These are phyloP conservation scores for Seira musarum DNA, from an alignment of 2,888 invertebrate genomes.

Conservation along the genomic window DNA sequence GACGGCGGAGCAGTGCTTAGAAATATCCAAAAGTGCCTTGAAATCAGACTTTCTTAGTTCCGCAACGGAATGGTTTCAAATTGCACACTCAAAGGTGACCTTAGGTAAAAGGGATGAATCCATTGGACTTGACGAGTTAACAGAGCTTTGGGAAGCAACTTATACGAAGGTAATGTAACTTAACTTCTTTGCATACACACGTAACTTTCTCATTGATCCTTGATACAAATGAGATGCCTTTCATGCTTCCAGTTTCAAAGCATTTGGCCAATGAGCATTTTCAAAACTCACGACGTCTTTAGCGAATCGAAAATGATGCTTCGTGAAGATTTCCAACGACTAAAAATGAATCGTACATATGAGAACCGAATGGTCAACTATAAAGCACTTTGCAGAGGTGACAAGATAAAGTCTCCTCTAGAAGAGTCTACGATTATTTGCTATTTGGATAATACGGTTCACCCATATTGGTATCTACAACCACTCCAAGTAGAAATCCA, in stretches of 20 bases:
- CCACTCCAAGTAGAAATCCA: conserved; percentile 45
- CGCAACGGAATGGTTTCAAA: conserved; percentile 50
- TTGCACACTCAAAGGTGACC: conserved; percentile 40
- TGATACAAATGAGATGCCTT: no score
- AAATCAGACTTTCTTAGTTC: conserved; percentile 19
- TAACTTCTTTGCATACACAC: no score
- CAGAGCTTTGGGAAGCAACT: conserved; percentile 38
- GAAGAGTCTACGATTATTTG: conserved; percentile 1
- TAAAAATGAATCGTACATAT: conserved; percentile 29
- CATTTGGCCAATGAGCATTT: conserved; percentile 38
- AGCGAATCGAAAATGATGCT: conserved; percentile 32
- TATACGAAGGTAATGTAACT: conserved; percentile 24
- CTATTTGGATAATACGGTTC: conserved; percentile 9
- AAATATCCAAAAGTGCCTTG: conserved; percentile 42
- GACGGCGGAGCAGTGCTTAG: conserved; percentile 37
- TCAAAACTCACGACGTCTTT: conserved; percentile 51
- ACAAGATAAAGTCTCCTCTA: not conserved
- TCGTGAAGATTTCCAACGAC: conserved; percentile 9
- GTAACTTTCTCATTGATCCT: no score
- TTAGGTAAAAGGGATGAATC: conserved; percentile 24
- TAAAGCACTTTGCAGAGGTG: conserved; percentile 51
- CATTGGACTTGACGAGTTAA: conserved; percentile 30
- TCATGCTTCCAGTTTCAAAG: conserved; percentile 30
- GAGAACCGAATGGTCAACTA: conserved; percentile 29
- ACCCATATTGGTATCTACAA: conserved; percentile 35